Percentiles rank a stretch among this genome's conserved stretches.
These are phyloP conservation scores for Drosophila funebris DNA, from an alignment of 1,140 invertebrate genomes.

Conservation along the genomic window DNA sequence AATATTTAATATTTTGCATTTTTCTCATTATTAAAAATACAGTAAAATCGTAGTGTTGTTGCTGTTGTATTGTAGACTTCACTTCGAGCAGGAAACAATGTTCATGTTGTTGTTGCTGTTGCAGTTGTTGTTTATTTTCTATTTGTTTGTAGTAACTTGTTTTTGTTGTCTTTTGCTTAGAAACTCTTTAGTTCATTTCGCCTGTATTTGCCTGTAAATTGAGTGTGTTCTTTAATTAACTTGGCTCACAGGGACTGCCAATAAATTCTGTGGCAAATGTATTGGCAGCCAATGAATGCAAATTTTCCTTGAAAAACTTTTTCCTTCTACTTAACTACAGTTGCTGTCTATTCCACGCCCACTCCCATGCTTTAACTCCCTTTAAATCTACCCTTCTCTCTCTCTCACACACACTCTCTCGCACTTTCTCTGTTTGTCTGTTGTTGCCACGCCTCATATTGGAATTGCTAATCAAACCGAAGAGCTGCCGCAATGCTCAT, in stretches of 20 bases:
- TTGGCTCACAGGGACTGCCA: slow-evolving; percentile 17
- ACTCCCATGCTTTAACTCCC: too few relatives aligned
- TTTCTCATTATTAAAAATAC: slow-evolving; percentile 22
- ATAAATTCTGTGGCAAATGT: slow-evolving; percentile 10
- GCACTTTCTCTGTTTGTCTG: not conserved
- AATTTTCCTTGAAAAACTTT: slow-evolving; percentile 18
- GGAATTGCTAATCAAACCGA: slow-evolving; percentile 48
- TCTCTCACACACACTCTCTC: not conserved
- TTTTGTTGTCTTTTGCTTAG: slow-evolving; percentile 24
- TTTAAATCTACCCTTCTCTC: not conserved
- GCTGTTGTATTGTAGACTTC: slow-evolving; percentile 36
- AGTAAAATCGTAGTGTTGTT: slow-evolving; percentile 44
- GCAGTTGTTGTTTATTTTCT: not conserved
- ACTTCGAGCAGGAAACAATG: slow-evolving; percentile 36
- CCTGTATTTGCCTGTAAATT: slow-evolving; percentile 21
- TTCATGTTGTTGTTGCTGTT: slow-evolving; percentile 6
- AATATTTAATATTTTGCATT: slow-evolving; percentile 7
- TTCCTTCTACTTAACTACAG: slow-evolving; percentile 10
- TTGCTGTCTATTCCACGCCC: not conserved
- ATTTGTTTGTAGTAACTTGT: slow-evolving; percentile 33
- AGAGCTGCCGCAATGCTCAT: slow-evolving; percentile 32
- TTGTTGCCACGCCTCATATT: slow-evolving; percentile 19
- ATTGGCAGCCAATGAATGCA: slow-evolving; percentile 32
- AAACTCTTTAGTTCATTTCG: slow-evolving; percentile 18
- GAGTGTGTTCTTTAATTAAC: slow-evolving; percentile 31